Percentiles rank a stretch among this genome's conserved stretches.
Conservation (phyloP, 2,888 invertebrate genomes). For the Eupithecia centaureata region DNA sequence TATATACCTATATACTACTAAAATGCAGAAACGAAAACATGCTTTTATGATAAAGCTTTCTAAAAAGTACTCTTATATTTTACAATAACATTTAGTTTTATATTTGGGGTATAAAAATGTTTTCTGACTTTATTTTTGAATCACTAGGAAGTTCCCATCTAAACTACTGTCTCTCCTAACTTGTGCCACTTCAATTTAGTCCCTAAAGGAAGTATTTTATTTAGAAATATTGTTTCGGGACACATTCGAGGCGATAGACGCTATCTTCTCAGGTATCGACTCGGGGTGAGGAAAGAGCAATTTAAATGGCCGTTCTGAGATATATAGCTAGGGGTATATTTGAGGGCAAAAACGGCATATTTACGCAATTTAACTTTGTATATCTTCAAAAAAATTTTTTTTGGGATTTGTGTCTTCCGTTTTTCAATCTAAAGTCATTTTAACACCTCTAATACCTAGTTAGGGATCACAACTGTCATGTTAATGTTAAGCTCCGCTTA, state of each 20-base stretch:
- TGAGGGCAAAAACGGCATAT: constrained; percentile 11
- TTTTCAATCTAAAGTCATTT: background rate
- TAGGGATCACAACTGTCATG: too few species aligned
- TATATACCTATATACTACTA: too few species aligned
- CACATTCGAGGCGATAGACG: constrained; percentile 62
- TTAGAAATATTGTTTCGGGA: constrained; percentile 78
- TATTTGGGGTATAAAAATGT: background rate
- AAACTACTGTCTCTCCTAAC: constrained; percentile 19
- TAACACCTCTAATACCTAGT: background rate
- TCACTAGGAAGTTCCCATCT: background rate
- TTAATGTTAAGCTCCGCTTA: background rate
- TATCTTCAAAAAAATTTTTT: background rate
- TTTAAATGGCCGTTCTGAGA: constrained; percentile 58
- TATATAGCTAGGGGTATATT: constrained; percentile 14
- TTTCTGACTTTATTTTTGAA: background rate
- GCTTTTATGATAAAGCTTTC: background rate
- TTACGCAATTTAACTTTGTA: background rate
- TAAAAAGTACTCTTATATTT: background rate
- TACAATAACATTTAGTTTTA: background rate
- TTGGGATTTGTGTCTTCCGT: background rate
- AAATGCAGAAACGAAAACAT: background rate
- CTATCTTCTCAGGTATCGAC: constrained; percentile 63
- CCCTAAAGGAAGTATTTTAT: constrained; percentile 71
- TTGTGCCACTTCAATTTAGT: constrained; percentile 45
- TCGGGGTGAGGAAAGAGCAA: constrained; percentile 55